Evolutionary conservation across 1,140 invertebrate genomes (phyloP), one percentile per base, ranked within the genome.

Genomic region (Aphidius ervi): DNA sequence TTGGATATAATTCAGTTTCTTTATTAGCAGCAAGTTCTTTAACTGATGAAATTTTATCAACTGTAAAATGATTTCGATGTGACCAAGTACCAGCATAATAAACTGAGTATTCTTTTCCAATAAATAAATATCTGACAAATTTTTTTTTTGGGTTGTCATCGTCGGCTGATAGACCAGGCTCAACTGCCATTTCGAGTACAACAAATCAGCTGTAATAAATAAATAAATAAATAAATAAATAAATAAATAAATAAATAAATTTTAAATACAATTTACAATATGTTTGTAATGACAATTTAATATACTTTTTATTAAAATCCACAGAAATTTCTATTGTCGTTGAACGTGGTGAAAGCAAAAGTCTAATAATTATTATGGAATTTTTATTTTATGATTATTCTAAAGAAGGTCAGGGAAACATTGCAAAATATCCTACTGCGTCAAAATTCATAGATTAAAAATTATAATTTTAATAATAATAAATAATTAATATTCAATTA

Each of bases 31-130:
- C 70, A 45, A 78, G 69, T 62, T 81, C 76, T 55, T 77, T 65
- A 56, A 84, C 74, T 37, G 72, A 81, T 47, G 69, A 65, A 43
- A 83, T 62, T 31, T 78, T 71, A 4, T 63, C 65, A 54, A 75
- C 10, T 6, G 46, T 69, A 65, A 80, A 84, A 56, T 84, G 83
- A 59, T 83, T 75, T 58, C 82, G 78, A 9, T 78, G 68, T 48
- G 77, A 71, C 82, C 83, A 84, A 65, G 81, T 80, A 55, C 82
- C 83, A 60, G 84, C 82, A 58, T 78, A 82, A 65, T 84, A 85
- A 59, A 80, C 80, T 1, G 81, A 78, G 52, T 77, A 67, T 66
- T 84, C 82, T 70, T 81, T 82, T 9, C 84, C 84, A 61, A 83
- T 75, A 47, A 83, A 83, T 9, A 85, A 67, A 67, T 75, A 84